Base-by-base conservation (phyloP, 2,113 vertebrate species). In the Ochotona princeps region DNA sequence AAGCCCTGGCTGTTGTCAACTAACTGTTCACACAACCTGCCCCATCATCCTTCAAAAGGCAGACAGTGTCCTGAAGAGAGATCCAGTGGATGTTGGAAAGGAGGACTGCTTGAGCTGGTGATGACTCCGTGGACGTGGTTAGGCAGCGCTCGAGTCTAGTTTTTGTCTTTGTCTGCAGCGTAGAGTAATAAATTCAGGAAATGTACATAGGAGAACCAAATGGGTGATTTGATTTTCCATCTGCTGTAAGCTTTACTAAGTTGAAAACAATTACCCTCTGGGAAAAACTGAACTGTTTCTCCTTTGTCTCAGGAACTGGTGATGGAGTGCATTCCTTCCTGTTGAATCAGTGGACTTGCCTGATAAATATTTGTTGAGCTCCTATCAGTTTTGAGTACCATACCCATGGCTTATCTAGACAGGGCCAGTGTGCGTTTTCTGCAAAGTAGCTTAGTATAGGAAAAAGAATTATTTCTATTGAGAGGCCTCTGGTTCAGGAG, bases 321-420 rank as follows among this genome's bases (percentile, higher is more conserved):
- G n/a, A 54, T 26, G 84, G 76, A 89, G 76, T 25, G 51, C 30
- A 57, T 38, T 70, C 25, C 54, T 85, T 54, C 76, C 60, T 72
- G 57, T 49, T 79, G 25, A 54, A 30, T 47, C 28, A 20, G 63
- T 95, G 76, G 78, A n/a, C 32, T 65, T 84, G 67, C 44, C 84
- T 92, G 78, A 92, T 91, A 95, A 96, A 92, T 91, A 78, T 82
- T 92, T 93, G 84, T 54, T 93, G 72, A 87, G n/a, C 35, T 91
- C 63, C 57, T 76, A 79, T 87, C 84, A 67, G 76, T 92, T 74
- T 95, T 69, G 66, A 94, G 67, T 73, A 67, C 35, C 69, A 88
- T 15, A 69, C 23, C 54, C 87, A 32, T 38, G 73, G 70, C 49
- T 95, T 93, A 89, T 93, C 92, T 91, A 92, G 72, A 81, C 20